Evolutionary conservation across 2,113 vertebrate genomes (phyloP).

Genomic region (Pangasianodon hypophthalmus): DNA sequence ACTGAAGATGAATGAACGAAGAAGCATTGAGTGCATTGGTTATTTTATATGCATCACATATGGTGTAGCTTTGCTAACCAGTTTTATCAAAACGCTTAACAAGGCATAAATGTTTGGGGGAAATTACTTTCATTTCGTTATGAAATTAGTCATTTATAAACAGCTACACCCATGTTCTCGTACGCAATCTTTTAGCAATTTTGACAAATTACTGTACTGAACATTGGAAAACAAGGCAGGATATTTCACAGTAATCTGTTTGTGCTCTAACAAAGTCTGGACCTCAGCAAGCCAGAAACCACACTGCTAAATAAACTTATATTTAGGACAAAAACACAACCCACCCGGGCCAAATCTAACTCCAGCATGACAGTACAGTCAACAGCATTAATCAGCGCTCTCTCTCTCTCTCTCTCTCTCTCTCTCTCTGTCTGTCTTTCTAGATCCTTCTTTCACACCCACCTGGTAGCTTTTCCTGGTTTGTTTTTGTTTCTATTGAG

Average conservation of each 20-base stretch:
- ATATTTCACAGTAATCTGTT: conserved; percentile 39
- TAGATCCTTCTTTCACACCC: conserved; percentile 15
- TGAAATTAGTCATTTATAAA: conserved; percentile 17
- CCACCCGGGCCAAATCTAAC: conserved; percentile 25
- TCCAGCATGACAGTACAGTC: conserved; percentile 5
- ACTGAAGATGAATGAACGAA: no score
- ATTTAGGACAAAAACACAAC: conserved; percentile 31
- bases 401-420: conserved; percentile 7
- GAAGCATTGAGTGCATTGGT: neutral
- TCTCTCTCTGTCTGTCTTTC: conserved; percentile 12
- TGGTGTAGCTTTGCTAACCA: neutral
- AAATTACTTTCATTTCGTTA: conserved; percentile 13
- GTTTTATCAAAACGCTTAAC: neutral
- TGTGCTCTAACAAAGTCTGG: conserved; percentile 25
- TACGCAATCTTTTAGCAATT: conserved; percentile 32
- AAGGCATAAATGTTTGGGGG: neutral
- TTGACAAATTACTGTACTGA: conserved; percentile 18
- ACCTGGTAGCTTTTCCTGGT: conserved; percentile 41
- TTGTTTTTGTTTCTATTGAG: conserved; percentile 37
- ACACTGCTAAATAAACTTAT: conserved; percentile 36
- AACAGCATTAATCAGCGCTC: neutral
- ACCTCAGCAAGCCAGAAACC: conserved; percentile 9
- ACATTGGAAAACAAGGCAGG: conserved; percentile 28
- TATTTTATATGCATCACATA: neutral
- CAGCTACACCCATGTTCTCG: conserved; percentile 25